A percentile compares a stretch with the other conserved stretches of the same genome.
phyloP scores from a whole-genome alignment of 2,797 vertebrate genomes.

The Agapornis canus region DNA sequence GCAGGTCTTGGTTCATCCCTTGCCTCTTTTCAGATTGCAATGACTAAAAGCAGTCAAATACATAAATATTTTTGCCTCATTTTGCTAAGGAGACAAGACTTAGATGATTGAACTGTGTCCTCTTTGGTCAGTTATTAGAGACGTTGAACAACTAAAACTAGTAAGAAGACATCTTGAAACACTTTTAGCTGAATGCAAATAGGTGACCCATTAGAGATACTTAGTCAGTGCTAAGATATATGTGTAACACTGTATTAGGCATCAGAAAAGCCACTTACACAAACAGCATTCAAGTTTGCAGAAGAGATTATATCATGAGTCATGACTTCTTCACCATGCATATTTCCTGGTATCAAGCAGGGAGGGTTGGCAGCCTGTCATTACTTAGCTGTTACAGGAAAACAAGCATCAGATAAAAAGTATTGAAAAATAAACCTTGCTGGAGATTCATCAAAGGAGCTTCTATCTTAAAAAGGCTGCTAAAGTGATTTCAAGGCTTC shows the following conservation, averaged over 20 bases:
- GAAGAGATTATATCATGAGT: constrained; percentile 47
- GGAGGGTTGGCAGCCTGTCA: not conserved
- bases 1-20: not conserved
- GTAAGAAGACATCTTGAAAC: not conserved
- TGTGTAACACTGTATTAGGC: not conserved
- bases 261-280: constrained; percentile 37
- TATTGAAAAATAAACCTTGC: constrained; percentile 23
- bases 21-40: not conserved
- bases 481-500: not conserved
- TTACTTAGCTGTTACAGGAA: not conserved
- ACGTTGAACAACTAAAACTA: not conserved
- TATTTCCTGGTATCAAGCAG: constrained; percentile 43
- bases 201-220: not conserved
- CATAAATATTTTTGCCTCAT: constrained; percentile 9
- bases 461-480: not conserved
- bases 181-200: not conserved
- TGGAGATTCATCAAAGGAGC: not conserved
- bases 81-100: not conserved
- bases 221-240: constrained; percentile 33
- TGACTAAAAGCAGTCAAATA: not conserved
- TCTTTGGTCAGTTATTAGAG: not conserved
- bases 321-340: constrained; percentile 22
- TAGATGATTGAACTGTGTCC: not conserved
- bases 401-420: constrained; percentile 37
- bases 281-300: not conserved